phyloP scores from a whole-genome alignment of 2,888 invertebrate species.

The Philaethria dido region DNA sequence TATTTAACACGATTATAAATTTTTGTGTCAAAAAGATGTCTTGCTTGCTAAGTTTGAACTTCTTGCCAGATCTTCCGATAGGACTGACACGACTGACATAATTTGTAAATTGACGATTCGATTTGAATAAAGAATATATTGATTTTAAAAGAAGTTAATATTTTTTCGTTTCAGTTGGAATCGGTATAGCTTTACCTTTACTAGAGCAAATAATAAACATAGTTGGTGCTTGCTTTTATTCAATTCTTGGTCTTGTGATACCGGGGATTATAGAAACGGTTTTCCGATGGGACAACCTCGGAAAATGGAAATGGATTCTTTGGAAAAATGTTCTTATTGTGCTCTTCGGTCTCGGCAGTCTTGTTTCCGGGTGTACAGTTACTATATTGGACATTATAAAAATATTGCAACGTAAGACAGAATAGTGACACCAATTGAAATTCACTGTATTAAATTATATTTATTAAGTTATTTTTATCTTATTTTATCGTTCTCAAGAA shows the following conservation, averaged over 20 bases:
- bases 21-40: too few relatives aligned
- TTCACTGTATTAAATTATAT: conserved; percentile 10
- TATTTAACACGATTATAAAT: too few relatives aligned
- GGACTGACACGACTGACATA: too few relatives aligned
- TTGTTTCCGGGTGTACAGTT: conserved; percentile 85
- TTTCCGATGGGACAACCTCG: conserved; percentile 87
- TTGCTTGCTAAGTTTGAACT: too few relatives aligned
- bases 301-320: conserved; percentile 86
- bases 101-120: too few relatives aligned
- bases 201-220: conserved; percentile 78
- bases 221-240: conserved; percentile 85
- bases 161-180: conserved; percentile 62
- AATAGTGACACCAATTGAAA: conserved; percentile 21
- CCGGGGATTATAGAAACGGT: conserved; percentile 90
- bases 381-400: conserved; percentile 70
- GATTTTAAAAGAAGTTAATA: too few relatives aligned
- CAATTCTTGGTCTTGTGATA: conserved; percentile 88
- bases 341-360: conserved; percentile 84
- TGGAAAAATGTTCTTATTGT: conserved; percentile 86
- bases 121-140: too few relatives aligned
- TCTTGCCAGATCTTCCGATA: too few relatives aligned
- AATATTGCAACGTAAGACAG: conserved; percentile 77
- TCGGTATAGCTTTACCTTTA: conserved; percentile 76
- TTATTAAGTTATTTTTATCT: conserved; percentile 12
- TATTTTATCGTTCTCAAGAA: not conserved